A percentile compares a stretch with the other conserved stretches of the same genome.
phyloP scores from a whole-genome alignment of 2,797 vertebrate species.

The Peromyscus eremicus region DNA sequence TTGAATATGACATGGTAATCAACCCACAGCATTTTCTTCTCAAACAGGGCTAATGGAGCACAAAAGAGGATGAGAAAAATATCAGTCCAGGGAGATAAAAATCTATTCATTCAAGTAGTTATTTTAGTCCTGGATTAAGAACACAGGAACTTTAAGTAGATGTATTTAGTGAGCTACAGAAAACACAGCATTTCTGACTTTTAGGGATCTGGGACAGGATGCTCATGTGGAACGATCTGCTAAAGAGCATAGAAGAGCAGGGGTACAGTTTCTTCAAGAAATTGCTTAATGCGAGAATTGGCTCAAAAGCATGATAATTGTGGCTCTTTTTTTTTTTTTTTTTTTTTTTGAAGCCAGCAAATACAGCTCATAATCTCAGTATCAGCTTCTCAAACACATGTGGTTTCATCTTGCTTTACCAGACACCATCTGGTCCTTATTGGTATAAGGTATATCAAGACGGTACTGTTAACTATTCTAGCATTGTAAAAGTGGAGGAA shows the following conservation, averaged over 20 bases:
- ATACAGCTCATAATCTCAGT: background rate
- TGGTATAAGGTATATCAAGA: slow-evolving; percentile 71
- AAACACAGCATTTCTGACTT: slow-evolving; percentile 19
- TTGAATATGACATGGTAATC: slow-evolving; percentile 26
- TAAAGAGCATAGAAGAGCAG: background rate
- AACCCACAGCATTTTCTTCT: slow-evolving; percentile 13
- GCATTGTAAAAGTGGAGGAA: slow-evolving; percentile 70
- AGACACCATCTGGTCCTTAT: slow-evolving; percentile 17
- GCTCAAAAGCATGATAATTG: background rate
- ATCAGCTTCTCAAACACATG: slow-evolving; percentile 63
- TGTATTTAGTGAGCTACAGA: background rate
- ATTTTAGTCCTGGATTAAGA: slow-evolving; percentile 47
- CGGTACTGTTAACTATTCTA: slow-evolving; percentile 72
- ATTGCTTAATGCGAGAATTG: background rate
- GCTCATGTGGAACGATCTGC: slow-evolving; percentile 17
- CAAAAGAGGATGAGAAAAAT: background rate
- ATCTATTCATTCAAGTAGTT: background rate
- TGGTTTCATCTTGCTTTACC: slow-evolving; percentile 67
- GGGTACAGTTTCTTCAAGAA: slow-evolving; percentile 30
- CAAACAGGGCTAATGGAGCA: background rate
- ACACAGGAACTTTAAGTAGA: slow-evolving; percentile 8
- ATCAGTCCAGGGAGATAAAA: background rate
- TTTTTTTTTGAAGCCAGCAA: background rate
- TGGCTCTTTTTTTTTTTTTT: background rate
- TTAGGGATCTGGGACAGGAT: background rate